A percentile compares a stretch with the other conserved stretches of the same genome.
Conservation (phyloP, 2,888 invertebrate genomes). For the Dorcus parallelipipedus region DNA sequence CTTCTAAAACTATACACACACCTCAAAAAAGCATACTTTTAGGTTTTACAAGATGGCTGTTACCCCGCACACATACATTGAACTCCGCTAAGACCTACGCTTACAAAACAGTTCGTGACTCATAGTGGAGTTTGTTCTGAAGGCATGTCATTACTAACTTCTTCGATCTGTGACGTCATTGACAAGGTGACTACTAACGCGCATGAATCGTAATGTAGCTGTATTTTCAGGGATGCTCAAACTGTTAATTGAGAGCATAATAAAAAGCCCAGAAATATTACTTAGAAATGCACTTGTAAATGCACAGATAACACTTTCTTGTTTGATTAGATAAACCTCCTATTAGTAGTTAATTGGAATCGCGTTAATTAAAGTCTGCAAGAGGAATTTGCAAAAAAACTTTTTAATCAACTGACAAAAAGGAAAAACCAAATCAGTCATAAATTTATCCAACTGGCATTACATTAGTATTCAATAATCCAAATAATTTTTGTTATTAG, state of each 20-base stretch:
- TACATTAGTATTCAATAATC: too few relatives aligned
- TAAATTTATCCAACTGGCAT: too few relatives aligned
- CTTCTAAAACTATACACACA: slow-evolving; percentile 47
- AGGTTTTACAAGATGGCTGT: slow-evolving; percentile 50
- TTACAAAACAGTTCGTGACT: background rate
- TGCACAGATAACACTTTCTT: too few relatives aligned
- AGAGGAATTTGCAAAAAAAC: too few relatives aligned
- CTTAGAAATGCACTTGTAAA: too few relatives aligned
- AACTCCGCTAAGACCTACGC: slow-evolving; percentile 36
- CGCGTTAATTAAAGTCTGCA: too few relatives aligned
- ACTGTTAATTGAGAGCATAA: slow-evolving; percentile 19
- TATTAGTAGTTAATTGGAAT: too few relatives aligned
- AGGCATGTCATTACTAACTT: slow-evolving; percentile 35
- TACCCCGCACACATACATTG: slow-evolving; percentile 45
- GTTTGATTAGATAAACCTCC: too few relatives aligned
- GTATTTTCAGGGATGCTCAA: slow-evolving; percentile 33
- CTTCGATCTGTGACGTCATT: slow-evolving; percentile 40
- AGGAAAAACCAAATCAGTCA: too few relatives aligned
- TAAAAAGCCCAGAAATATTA: too few relatives aligned
- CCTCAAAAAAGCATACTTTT: slow-evolving; percentile 51
- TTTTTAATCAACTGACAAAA: too few relatives aligned
- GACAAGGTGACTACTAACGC: slow-evolving; percentile 41
- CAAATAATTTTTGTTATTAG: too few relatives aligned
- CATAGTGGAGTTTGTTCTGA: background rate
- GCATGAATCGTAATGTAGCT: slow-evolving; percentile 28